These are phyloP conservation scores for Astyanax mexicanus DNA, from an alignment of 2,797 vertebrate species.

Conservation along the genomic window DNA sequence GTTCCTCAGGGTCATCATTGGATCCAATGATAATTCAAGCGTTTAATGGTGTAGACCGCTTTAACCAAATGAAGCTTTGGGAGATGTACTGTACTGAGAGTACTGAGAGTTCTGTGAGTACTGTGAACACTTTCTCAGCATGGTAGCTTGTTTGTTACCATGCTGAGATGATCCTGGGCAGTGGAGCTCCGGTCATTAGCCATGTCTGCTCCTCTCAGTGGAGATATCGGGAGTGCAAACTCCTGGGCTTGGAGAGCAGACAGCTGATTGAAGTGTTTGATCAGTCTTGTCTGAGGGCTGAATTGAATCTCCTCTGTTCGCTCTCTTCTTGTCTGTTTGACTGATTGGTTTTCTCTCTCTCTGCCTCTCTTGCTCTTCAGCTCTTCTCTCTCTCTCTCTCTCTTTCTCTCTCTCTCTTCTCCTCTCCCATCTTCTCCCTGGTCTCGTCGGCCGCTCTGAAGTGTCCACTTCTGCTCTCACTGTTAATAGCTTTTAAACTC, in stretches of 20 bases:
- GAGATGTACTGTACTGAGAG: background rate
- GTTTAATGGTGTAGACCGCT: too few relatives aligned
- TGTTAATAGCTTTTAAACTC: conserved; percentile 39
- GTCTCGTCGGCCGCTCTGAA: conserved; percentile 12
- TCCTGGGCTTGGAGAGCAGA: conserved; percentile 1
- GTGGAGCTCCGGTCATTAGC: background rate
- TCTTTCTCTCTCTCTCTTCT: conserved; percentile 3
- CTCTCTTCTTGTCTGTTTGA: conserved; percentile 1
- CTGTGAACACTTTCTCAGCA: background rate
- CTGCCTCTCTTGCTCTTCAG: background rate
- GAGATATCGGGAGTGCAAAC: background rate
- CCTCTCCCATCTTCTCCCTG: conserved; percentile 6
- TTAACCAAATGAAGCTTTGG: background rate
- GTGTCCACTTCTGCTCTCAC: conserved; percentile 7
- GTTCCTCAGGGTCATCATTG: too few relatives aligned
- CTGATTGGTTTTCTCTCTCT: conserved; percentile 1
- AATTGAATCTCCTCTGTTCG: background rate
- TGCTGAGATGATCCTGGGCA: background rate
- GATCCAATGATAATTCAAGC: too few relatives aligned
- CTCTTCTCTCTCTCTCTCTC: conserved; percentile 1
- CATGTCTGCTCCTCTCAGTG: background rate
- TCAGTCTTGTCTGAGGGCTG: background rate
- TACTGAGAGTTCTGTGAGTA: too few relatives aligned
- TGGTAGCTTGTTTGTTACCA: background rate
- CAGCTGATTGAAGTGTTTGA: conserved; percentile 24